Evolutionary conservation across 1,140 invertebrate species (phyloP), one percentile per base, ranked within the genome.

Genomic region (Apolygus lucorum): DNA sequence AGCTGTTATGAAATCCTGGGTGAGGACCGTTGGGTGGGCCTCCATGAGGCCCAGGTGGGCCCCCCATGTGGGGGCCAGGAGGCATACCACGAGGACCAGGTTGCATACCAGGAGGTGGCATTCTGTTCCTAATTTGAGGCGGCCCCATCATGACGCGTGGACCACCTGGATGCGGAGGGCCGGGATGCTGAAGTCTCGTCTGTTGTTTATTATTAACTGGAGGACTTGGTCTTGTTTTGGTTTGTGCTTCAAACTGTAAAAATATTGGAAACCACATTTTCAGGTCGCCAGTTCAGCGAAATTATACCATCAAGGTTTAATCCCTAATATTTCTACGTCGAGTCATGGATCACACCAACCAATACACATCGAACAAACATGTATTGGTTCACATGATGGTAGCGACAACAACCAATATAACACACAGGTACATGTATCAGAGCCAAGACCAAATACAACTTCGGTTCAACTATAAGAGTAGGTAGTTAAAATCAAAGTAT

Each of bases 171-270:
- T 29, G 28, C 4, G 66, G 70, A 54, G 24, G 49, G 17, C 71
- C 71, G 29, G 72, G 67, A 52, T 72, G 73, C 34, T 65, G 73
- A 29, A 70, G 52, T 29, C 71, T 70, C 1, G 27, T 29, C 42
- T 75, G 74, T 52, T 72, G 73, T 65, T 71, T 72, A 52, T 72
- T 71, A 54, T 71, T 69, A 54, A 78, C 77, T 24, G 76, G 88
- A 69, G 88, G 88, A 29, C 87, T 84, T 28, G 91, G 90, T 70
- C 92, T 83, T 21, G 91, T 93, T 81, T 95, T 94, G 67, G 91
- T 92, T 79, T 94, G 90, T 77, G 92, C 90, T 78, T 95, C 92
- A 83, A 95, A 93, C 82, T 92, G 83, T 73, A 74, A 77, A 75
- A 21, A 74, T 64, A 74, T 59, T 42, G 52, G 49, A 24, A 66